These are phyloP conservation scores for Paradoxurus hermaphroditus DNA, from an alignment of 2,113 vertebrate species.

Conservation along the genomic window DNA sequence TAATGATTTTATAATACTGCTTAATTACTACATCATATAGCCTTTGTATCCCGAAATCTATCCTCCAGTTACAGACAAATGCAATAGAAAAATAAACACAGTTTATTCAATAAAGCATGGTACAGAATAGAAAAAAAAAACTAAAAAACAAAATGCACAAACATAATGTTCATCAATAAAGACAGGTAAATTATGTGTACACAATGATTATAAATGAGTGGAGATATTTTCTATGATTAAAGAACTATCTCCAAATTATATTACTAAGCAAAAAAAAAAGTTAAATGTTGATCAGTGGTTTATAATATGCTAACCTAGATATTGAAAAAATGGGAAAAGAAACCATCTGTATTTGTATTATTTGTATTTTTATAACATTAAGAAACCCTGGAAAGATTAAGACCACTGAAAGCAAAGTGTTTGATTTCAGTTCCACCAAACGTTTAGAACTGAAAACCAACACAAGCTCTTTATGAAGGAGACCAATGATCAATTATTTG, in stretches of 20 bases:
- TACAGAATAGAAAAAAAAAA: neutral
- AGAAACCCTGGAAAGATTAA: neutral
- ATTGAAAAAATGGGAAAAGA: neutral
- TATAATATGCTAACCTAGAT: neutral
- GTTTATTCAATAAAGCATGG: neutral
- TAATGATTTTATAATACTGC: neutral
- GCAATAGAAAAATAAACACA: neutral
- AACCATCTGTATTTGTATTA: neutral
- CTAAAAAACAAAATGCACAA: neutral
- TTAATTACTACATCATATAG: neutral
- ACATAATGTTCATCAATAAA: neutral
- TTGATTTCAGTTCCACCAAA: neutral
- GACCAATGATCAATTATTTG: neutral
- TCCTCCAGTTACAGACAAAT: neutral
- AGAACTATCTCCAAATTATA: neutral
- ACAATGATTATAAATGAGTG: neutral
- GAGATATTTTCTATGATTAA: neutral
- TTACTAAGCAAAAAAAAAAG: neutral
- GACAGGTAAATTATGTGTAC: neutral
- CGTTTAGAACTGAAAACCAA: neutral
- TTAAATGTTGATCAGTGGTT: neutral
- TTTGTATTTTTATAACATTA: neutral
- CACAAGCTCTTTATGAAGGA: neutral
- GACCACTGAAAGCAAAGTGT: neutral
- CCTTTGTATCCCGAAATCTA: neutral